phyloP scores from a whole-genome alignment of 2,888 invertebrate genomes.

The Eristalis intricaria region DNA sequence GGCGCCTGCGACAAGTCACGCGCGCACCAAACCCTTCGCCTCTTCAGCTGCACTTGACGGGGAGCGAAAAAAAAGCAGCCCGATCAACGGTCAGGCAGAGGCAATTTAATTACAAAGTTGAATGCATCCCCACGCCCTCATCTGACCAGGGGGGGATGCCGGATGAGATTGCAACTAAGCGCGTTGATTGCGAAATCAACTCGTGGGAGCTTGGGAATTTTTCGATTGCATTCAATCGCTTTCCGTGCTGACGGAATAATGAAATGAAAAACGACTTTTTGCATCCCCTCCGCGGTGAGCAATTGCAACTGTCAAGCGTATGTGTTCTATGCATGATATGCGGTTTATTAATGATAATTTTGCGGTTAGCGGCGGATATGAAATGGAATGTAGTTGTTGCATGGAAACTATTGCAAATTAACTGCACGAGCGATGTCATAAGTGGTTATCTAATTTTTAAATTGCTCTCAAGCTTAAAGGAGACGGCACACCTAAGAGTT shows the following conservation, averaged over 20 bases:
- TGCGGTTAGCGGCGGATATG: constrained; percentile 18
- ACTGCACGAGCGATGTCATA: not conserved
- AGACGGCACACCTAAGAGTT: not conserved
- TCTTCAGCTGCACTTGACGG: too few species aligned
- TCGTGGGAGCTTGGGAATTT: not conserved
- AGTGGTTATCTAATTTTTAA: not conserved
- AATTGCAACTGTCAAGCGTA: not conserved
- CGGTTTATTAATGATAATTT: not conserved
- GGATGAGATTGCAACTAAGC: not conserved
- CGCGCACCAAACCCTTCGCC: too few species aligned
- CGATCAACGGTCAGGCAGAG: too few species aligned
- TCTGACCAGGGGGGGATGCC: too few species aligned
- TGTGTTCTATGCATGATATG: constrained; percentile 2
- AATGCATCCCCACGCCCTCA: too few species aligned
- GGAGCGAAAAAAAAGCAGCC: too few species aligned
- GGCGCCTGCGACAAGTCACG: too few species aligned
- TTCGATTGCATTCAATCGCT: not conserved
- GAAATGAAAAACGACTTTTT: not conserved
- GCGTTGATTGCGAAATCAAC: not conserved
- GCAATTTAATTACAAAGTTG: too few species aligned
- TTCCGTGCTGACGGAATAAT: constrained; percentile 1
- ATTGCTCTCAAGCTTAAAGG: not conserved
- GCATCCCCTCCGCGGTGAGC: not conserved
- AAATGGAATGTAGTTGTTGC: constrained; percentile 1
- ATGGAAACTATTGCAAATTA: not conserved